These are phyloP conservation scores for Crocallis elinguaria DNA, from an alignment of 2,888 invertebrate genomes.

Conservation along the genomic window DNA sequence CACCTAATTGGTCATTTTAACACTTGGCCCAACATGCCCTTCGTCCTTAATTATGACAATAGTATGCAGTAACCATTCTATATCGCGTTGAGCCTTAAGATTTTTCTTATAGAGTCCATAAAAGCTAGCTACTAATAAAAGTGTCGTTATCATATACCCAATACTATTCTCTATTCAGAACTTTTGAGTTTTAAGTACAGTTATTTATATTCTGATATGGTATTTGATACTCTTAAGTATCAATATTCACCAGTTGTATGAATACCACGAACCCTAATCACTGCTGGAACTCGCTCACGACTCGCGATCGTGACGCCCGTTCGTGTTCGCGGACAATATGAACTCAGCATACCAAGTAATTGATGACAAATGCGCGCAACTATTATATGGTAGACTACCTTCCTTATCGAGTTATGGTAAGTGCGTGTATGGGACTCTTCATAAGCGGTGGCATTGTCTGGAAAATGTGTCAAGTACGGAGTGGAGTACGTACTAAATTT, in stretches of 20 bases:
- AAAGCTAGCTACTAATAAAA: too few species aligned
- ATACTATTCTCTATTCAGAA: too few species aligned
- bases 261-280: conserved; percentile 26
- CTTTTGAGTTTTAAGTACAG: too few species aligned
- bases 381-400: conserved; percentile 19
- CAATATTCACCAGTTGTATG: neutral
- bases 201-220: neutral
- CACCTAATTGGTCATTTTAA: too few species aligned
- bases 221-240: neutral
- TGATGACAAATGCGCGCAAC: conserved; percentile 30
- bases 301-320: conserved; percentile 32
- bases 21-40: too few species aligned
- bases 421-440: neutral
- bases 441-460: conserved; percentile 3
- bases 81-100: too few species aligned
- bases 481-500: too few species aligned
- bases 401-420: conserved; percentile 10
- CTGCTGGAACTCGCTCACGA: conserved; percentile 33
- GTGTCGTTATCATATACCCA: too few species aligned
- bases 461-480: neutral
- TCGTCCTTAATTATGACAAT: too few species aligned
- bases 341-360: conserved; percentile 38
- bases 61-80: too few species aligned
- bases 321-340: conserved; percentile 32
- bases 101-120: too few species aligned